These are phyloP conservation scores for Melanotaenia pygmaea DNA, from an alignment of 2,797 vertebrate species.

Conservation along the genomic window DNA sequence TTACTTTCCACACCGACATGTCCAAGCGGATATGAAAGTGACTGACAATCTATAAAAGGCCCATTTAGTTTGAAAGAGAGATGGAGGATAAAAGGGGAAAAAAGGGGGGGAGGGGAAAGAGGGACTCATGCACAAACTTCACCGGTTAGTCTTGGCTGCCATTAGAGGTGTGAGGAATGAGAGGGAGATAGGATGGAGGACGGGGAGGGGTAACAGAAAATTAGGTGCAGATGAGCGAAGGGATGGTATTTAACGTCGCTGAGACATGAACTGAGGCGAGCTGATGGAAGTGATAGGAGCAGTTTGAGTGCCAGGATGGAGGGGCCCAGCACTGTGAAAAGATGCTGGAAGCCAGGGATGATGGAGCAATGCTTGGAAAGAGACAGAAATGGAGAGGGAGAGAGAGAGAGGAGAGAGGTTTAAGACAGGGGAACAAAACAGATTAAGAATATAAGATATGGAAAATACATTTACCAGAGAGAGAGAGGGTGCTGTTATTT, in stretches of 20 bases:
- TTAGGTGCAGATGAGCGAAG: slow-evolving; percentile 67
- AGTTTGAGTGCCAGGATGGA: slow-evolving; percentile 37
- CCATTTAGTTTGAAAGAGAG: slow-evolving; percentile 50
- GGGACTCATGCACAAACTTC: slow-evolving; percentile 29
- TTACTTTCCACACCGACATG: slow-evolving; percentile 43
- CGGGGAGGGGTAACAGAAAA: slow-evolving; percentile 51
- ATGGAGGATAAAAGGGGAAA: neutral
- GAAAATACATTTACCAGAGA: slow-evolving; percentile 23
- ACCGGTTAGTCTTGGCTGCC: slow-evolving; percentile 36
- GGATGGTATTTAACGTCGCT: slow-evolving; percentile 61
- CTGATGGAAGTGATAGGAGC: slow-evolving; percentile 61
- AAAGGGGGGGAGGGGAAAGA: slow-evolving; percentile 19
- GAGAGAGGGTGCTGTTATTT: neutral
- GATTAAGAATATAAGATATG: slow-evolving; percentile 20
- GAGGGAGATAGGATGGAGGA: slow-evolving; percentile 27
- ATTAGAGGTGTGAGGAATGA: slow-evolving; percentile 48
- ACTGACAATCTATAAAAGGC: slow-evolving; percentile 64
- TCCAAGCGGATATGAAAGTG: slow-evolving; percentile 61
- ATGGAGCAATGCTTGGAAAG: slow-evolving; percentile 20
- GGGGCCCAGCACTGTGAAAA: slow-evolving; percentile 40
- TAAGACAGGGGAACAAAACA: slow-evolving; percentile 17
- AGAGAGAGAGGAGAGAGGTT: neutral
- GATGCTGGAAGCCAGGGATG: slow-evolving; percentile 32
- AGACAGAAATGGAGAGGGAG: slow-evolving; percentile 5
- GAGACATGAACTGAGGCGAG: slow-evolving; percentile 39